These are phyloP conservation scores for Dipus sagitta DNA, from an alignment of 2,797 vertebrate genomes.

Conservation along the genomic window DNA sequence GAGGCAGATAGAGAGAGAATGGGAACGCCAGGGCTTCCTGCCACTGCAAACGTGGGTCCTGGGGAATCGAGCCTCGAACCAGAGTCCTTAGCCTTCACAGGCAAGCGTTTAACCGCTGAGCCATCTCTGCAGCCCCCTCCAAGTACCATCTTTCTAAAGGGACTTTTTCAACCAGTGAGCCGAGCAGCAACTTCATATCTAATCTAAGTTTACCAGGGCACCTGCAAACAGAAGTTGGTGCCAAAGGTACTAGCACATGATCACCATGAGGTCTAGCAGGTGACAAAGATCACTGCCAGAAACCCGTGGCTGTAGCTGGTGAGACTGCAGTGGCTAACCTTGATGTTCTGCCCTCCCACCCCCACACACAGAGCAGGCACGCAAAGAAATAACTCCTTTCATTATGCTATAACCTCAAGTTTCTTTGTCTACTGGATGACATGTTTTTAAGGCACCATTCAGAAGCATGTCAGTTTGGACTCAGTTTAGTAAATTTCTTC, in stretches of 20 bases:
- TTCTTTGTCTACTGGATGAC: background rate
- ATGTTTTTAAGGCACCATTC: background rate
- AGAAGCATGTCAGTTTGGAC: background rate
- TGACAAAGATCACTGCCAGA: background rate
- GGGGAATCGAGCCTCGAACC: too few relatives aligned
- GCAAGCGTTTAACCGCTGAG: too few relatives aligned
- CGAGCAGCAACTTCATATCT: slow-evolving; percentile 52
- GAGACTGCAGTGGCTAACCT: background rate
- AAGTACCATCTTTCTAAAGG: background rate
- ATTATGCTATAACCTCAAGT: background rate
- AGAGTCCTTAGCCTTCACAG: too few relatives aligned
- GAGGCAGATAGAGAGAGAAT: too few relatives aligned
- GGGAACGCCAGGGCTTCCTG: too few relatives aligned
- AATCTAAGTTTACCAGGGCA: slow-evolving; percentile 57
- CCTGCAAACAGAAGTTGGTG: slow-evolving; percentile 49
- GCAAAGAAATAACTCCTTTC: background rate
- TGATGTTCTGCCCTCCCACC: background rate
- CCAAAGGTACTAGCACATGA: background rate
- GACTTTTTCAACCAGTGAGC: slow-evolving; percentile 35
- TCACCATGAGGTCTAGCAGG: background rate
- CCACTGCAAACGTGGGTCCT: too few relatives aligned
- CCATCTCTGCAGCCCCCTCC: too few relatives aligned
- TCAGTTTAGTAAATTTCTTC: slow-evolving; percentile 33
- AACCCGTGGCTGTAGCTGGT: background rate
- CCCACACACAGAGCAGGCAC: background rate